Evolutionary conservation across 2,113 vertebrate genomes (phyloP).

Genomic region (Nibea albiflora): DNA sequence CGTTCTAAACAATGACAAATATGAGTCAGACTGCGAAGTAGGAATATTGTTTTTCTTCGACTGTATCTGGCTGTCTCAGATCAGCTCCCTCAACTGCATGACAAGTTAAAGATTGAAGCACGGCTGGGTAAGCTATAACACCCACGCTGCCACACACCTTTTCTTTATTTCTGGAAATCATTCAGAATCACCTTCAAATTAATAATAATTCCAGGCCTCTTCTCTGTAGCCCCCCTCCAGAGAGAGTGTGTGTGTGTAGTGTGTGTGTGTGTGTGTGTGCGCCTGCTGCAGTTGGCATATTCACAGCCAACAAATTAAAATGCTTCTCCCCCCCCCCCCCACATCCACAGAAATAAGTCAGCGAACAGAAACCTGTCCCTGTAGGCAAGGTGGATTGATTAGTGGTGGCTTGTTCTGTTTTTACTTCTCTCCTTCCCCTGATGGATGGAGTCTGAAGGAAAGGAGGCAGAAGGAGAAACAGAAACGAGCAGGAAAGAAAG

Average conservation of each 20-base stretch:
- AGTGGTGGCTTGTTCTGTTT: conserved; percentile 51
- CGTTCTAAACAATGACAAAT: conserved; percentile 21
- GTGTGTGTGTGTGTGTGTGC: conserved; percentile 3
- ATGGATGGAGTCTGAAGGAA: conserved; percentile 43
- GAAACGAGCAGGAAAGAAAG: background rate
- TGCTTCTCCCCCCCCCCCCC: background rate
- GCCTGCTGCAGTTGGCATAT: conserved; percentile 52
- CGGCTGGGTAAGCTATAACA: background rate
- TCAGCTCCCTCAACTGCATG: background rate
- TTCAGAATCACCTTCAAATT: conserved; percentile 34
- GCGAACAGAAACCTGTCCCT: conserved; percentile 52
- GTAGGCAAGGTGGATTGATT: conserved; percentile 53
- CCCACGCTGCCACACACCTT: conserved; percentile 14
- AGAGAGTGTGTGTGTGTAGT: conserved; percentile 26
- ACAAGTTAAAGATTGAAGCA: background rate
- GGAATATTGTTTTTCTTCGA: conserved; percentile 1
- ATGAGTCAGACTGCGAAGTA: conserved; percentile 18
- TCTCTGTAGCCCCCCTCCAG: background rate
- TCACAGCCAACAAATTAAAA: conserved; percentile 68
- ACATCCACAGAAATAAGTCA: conserved; percentile 41
- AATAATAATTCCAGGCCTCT: conserved; percentile 36
- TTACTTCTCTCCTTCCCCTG: conserved; percentile 40
- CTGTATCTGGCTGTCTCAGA: background rate
- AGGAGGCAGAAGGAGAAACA: background rate
- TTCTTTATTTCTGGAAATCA: conserved; percentile 27